Conservation (phyloP, 2,888 invertebrate species). For the Agrilus biguttatus region DNA sequence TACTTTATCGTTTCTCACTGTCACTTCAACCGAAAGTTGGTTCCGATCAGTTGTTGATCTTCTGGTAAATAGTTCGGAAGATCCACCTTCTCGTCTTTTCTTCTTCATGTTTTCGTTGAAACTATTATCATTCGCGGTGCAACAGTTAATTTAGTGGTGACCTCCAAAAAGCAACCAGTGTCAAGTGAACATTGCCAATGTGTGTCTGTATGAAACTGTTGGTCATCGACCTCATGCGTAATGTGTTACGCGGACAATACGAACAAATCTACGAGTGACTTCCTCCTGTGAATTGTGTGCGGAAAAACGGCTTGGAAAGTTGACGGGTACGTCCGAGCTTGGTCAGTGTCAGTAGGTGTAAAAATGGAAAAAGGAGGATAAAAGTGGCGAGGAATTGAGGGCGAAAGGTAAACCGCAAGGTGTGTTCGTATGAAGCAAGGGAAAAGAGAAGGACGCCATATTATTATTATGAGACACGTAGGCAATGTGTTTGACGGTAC, state of each 20-base stretch:
- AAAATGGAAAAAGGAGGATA: slow-evolving; percentile 18
- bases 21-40: too few species aligned
- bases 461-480: too few species aligned
- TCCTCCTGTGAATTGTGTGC: not conserved
- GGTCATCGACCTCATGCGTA: slow-evolving; percentile 29
- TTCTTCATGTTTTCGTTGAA: not conserved
- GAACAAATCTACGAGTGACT: slow-evolving; percentile 9
- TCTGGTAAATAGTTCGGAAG: not conserved
- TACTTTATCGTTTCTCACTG: too few species aligned
- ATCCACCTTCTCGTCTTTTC: not conserved
- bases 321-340: slow-evolving; percentile 15
- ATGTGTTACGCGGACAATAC: slow-evolving; percentile 29
- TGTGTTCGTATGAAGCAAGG: slow-evolving; percentile 11
- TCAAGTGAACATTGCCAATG: slow-evolving; percentile 8
- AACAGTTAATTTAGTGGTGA: too few species aligned
- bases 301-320: not conserved
- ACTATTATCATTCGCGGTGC: too few species aligned
- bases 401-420: slow-evolving; percentile 33
- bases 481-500: too few species aligned
- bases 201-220: slow-evolving; percentile 11
- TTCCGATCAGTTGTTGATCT: too few species aligned
- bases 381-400: slow-evolving; percentile 26
- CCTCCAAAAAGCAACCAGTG: slow-evolving; percentile 6
- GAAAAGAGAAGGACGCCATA: not conserved
- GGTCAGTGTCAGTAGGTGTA: slow-evolving; percentile 26